Base-by-base conservation (phyloP, 2,888 invertebrate species). In the Anarsia innoxiella region DNA sequence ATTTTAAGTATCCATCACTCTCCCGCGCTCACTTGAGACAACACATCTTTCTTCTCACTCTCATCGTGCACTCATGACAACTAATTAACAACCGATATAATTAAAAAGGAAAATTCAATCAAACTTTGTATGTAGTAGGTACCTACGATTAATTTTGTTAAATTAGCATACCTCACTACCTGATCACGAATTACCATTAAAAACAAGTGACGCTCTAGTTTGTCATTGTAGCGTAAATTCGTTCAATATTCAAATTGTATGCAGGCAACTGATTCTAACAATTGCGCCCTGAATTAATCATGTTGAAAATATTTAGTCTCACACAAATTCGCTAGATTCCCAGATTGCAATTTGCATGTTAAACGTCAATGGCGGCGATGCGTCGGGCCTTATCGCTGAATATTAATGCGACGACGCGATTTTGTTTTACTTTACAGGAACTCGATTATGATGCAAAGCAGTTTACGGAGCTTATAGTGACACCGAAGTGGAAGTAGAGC, bases 261-360 rank as follows among this genome's bases (percentile, higher is more conserved):
- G 73, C 71, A 63, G 71, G 66, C 67, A 66, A 64, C 66, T 70
- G 74, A 75, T 72, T 73, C 68, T 76, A 77, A 76, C 76, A 74
- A 78, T 76, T 75, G 74, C 66, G 77, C 59, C 54, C 72, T 68
- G 78, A 76, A 82, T 82, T 76, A 74, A 77, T 79, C 74, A 82
- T 73, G 72, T 60, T 50, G 68, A 75, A 77, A 80, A 78, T 83
- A 80, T 83, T 80, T 80, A 78, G 76, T 74, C 66, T 69, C 72
- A 71, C 67, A 77, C 70, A 78, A 78, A 80, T 77, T 78, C 66
- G 73, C 74, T 76, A 79, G 76, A 82, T 82, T 80, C 78, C 78
- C 76, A 75, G 65, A 78, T 78, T 78, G 80, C 79, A 83, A 83
- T 83, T 83, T 84, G 79, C 83, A 84, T 84, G 82, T 80, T 82